Percentiles rank a stretch among this genome's conserved stretches.
phyloP scores from a whole-genome alignment of 2,113 vertebrate genomes.

The Cryptotis parvus region DNA sequence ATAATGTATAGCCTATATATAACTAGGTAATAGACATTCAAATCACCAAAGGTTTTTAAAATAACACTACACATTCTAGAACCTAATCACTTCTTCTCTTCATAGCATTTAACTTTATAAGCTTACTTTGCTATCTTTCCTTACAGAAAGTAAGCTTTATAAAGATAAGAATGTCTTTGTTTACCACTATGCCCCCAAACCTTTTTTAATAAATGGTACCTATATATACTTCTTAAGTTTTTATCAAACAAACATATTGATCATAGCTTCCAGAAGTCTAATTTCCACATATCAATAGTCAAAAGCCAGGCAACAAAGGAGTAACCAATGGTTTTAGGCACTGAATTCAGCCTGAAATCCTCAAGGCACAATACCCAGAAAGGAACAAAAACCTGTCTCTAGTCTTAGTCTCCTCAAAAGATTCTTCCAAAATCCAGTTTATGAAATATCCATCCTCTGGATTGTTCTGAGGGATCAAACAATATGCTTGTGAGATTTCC shows the following conservation, averaged over 20 bases:
- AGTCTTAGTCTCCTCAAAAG: neutral
- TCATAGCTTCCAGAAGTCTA: constrained; percentile 22
- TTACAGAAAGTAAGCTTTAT: neutral
- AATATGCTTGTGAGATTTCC: neutral
- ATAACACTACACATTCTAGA: neutral
- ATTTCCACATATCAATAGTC: neutral
- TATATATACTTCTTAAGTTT: neutral
- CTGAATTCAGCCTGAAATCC: neutral
- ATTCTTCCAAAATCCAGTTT: neutral
- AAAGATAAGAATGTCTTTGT: neutral
- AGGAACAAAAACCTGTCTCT: neutral
- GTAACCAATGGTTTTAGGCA: neutral
- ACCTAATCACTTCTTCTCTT: neutral
- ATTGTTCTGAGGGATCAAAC: neutral
- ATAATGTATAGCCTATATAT: neutral
- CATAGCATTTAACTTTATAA: neutral
- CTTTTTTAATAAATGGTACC: neutral
- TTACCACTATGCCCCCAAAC: neutral
- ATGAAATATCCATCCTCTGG: constrained; percentile 8
- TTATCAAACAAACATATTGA: neutral
- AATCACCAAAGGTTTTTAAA: neutral
- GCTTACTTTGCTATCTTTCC: neutral
- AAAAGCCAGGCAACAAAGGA: neutral
- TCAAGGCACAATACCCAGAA: neutral
- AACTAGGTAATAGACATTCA: neutral